phyloP scores from a whole-genome alignment of 2,888 invertebrate species.

The Erynnis tages region DNA sequence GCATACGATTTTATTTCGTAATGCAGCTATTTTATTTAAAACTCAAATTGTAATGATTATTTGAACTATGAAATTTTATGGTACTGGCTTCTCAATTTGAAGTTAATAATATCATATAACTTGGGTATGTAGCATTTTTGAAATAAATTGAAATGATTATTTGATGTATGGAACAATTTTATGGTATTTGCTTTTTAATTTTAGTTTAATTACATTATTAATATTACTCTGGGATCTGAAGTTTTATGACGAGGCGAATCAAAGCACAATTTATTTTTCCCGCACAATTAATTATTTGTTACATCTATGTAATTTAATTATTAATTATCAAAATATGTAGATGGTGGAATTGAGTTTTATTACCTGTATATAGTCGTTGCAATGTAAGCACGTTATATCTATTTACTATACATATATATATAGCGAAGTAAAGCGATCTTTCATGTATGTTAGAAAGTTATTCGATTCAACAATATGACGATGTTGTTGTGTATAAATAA shows the following conservation, averaged over 20 bases:
- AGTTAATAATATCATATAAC: too few species aligned
- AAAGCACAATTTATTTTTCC: conserved; percentile 30
- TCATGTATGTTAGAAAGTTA: conserved; percentile 8
- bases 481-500: conserved; percentile 7
- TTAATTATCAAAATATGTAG: not conserved
- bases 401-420: too few species aligned
- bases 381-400: not conserved
- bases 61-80: too few species aligned
- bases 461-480: conserved; percentile 8
- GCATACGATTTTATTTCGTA: too few species aligned
- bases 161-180: conserved; percentile 10
- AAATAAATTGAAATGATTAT: conserved; percentile 5
- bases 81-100: too few species aligned
- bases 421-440: too few species aligned
- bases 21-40: too few species aligned
- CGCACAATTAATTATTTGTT: conserved; percentile 28
- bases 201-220: conserved; percentile 5
- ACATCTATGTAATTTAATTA: conserved; percentile 2
- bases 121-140: not conserved
- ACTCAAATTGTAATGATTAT: too few species aligned
- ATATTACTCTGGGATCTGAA: conserved; percentile 18
- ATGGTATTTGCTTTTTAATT: conserved; percentile 17
- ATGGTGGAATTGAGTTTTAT: conserved; percentile 11
- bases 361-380: conserved; percentile 9
- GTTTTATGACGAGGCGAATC: conserved; percentile 14